Conservation (phyloP, 2,113 vertebrate species). For the Rhea americana region DNA sequence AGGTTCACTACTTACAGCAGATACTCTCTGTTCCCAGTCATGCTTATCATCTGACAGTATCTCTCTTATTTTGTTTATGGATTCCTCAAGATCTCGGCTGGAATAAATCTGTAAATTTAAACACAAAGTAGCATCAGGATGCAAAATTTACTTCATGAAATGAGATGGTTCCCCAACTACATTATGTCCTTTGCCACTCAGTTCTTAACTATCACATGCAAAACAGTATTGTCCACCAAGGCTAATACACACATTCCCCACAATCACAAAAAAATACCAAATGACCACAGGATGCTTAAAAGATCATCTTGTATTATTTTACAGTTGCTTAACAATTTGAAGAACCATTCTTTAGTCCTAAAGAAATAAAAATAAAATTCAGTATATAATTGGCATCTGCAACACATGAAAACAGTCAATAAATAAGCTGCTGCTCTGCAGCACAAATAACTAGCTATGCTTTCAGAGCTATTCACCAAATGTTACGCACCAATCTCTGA, state of each 20-base stretch:
- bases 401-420: not conserved
- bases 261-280: not conserved
- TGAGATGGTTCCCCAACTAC: not conserved
- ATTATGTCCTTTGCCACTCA: not conserved
- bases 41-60: conserved; percentile 95
- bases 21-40: conserved; percentile 96
- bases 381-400: not conserved
- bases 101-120: conserved; percentile 89
- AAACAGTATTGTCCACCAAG: not conserved
- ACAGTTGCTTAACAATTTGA: not conserved
- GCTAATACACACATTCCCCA: not conserved
- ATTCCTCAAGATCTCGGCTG: conserved; percentile 93
- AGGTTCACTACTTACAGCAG: conserved; percentile 81
- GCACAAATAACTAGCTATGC: not conserved
- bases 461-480: not conserved
- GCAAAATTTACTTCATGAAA: not conserved
- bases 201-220: not conserved
- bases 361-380: not conserved
- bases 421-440: not conserved
- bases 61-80: conserved; percentile 92
- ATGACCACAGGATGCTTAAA: not conserved
- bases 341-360: not conserved
- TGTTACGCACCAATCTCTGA: not conserved
- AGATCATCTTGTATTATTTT: not conserved
- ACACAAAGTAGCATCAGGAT: not conserved